phyloP scores from a whole-genome alignment of 2,113 vertebrate species.

The Vanacampus margaritifer region DNA sequence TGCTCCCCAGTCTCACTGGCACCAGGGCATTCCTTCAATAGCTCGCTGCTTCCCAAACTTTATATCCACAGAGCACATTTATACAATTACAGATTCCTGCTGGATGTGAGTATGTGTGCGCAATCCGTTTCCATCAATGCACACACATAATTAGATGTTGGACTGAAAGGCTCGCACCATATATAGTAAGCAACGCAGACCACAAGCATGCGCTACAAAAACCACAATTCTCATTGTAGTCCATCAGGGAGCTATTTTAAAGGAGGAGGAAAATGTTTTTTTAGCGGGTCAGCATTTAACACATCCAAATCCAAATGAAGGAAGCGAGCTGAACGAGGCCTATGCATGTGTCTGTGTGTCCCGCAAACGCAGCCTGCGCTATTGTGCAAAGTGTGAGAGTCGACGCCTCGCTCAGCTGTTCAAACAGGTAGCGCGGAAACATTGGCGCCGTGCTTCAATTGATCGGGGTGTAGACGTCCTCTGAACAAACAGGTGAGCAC shows the following conservation, averaged over 20 bases:
- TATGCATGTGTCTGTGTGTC: constrained; percentile 13
- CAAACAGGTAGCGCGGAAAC: constrained; percentile 68
- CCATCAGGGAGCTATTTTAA: constrained; percentile 44
- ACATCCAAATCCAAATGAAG: constrained; percentile 39
- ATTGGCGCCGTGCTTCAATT: constrained; percentile 53
- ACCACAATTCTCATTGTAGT: constrained; percentile 64
- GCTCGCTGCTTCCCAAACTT: constrained; percentile 55
- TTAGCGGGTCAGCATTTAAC: constrained; percentile 36
- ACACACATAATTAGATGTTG: constrained; percentile 72
- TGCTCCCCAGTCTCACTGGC: constrained; percentile 60
- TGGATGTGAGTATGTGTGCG: constrained; percentile 35
- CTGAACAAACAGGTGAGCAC: constrained; percentile 69
- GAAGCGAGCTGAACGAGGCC: constrained; percentile 21
- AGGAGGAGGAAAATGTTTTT: constrained; percentile 13
- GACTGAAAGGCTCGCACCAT: constrained; percentile 52
- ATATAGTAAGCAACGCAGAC: constrained; percentile 69
- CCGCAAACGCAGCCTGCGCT: constrained; percentile 42
- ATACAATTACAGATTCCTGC: constrained; percentile 69
- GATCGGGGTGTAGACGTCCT: constrained; percentile 63
- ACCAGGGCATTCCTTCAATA: constrained; percentile 63
- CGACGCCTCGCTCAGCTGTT: constrained; percentile 72
- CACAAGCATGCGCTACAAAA: constrained; percentile 62
- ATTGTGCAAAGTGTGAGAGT: constrained; percentile 64
- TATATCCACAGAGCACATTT: constrained; percentile 54
- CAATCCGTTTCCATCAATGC: constrained; percentile 61